Conservation (phyloP, 2,797 vertebrate genomes). For the Hozukius guyotensis region DNA sequence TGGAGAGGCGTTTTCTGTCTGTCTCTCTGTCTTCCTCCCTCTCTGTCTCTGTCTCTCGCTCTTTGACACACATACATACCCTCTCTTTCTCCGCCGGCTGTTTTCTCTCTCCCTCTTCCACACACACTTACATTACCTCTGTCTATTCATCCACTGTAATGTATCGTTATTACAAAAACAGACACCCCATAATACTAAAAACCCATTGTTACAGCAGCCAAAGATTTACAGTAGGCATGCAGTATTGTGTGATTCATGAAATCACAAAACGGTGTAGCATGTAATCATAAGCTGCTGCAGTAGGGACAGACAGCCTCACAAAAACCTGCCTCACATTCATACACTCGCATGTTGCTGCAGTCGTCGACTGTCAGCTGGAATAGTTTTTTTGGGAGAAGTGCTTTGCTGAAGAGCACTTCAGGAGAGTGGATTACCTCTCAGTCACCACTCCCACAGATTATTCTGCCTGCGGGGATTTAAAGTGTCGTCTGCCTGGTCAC, state of each 20-base stretch:
- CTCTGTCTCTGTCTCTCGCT: constrained; percentile 45
- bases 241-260: constrained; percentile 40
- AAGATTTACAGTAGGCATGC: constrained; percentile 32
- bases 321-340: constrained; percentile 12
- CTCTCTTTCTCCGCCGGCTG: constrained; percentile 6
- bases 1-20: constrained; percentile 52
- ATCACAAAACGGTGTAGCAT: constrained; percentile 32
- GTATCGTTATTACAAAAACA: constrained; percentile 62
- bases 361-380: constrained; percentile 28
- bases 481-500: constrained; percentile 52
- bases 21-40: neutral
- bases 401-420: constrained; percentile 73
- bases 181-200: constrained; percentile 35
- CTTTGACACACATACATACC: constrained; percentile 40
- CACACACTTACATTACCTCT: constrained; percentile 36
- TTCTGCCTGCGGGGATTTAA: constrained; percentile 54
- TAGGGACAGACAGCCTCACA: neutral
- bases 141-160: constrained; percentile 51
- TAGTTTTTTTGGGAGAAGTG: constrained; percentile 39
- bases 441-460: constrained; percentile 48
- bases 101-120: constrained; percentile 8
- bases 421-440: constrained; percentile 69
- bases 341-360: constrained; percentile 14
- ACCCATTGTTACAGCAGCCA: constrained; percentile 43
- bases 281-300: constrained; percentile 40